Base-by-base conservation (phyloP, 1,140 invertebrate species). In the Drosophila sturtevanti region DNA sequence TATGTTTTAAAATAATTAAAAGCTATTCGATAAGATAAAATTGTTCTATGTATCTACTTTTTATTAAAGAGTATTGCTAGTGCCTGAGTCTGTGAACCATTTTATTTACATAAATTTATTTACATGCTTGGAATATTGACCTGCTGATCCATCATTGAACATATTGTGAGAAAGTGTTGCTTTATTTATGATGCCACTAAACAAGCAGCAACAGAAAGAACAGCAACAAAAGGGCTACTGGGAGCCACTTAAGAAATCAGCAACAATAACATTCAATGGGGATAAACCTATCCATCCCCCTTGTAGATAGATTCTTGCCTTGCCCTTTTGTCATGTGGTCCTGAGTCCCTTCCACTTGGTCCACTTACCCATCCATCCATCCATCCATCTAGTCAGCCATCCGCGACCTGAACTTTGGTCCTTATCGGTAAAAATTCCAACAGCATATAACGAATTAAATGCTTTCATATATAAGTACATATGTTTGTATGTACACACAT, bases 221-320 rank as follows among this genome's bases (percentile, higher is more conserved):
- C 14, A 44, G 16, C 7, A 72, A 61, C 60, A 63, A 44, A 10
- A 14, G 67, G 6, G 10, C 16, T 71, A n/a, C n/a, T 54, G 16
- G 54, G 54, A 38, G 75, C 80, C 76, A 82, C 79, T 82, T 79
- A 79, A 76, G 71, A 68, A 82, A 84, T 76, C 81, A 84, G 72
- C 72, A 72, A 72, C 60, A 79, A 85, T 76, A 84, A 79, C 71
- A 64, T 38, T 56, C 35, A 27, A 68, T 60, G 62, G 59, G 74
- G 59, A 65, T 82, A 69, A 78, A 48, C n/a, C 24, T 24, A 31
- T 0, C 24, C 41, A 16, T 9, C 14, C 14, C 6, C 18, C 9
- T 14, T 24, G n/a, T 10, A 35, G 21, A 34, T n/a, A 58, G 11
- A 41, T 14, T 1, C 37, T n/a, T 41, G 7, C n/a, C 34, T 63